phyloP scores from a whole-genome alignment of 2,113 vertebrate genomes.

The Tragelaphus imberbis region DNA sequence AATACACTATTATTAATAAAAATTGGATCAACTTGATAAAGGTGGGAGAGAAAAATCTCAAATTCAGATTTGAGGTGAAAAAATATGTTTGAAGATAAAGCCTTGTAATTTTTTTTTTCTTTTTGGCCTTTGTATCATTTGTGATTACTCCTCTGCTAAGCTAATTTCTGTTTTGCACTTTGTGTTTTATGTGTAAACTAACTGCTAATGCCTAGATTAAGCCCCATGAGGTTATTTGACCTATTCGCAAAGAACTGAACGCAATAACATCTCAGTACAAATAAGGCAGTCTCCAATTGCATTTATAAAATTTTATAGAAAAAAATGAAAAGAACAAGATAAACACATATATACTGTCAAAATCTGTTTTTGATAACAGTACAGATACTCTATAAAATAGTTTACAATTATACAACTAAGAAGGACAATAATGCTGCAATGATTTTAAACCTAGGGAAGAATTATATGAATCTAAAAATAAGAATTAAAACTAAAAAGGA shows the following conservation, averaged over 20 bases:
- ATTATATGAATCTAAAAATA: background rate
- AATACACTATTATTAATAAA: background rate
- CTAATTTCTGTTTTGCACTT: constrained; percentile 36
- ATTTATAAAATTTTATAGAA: background rate
- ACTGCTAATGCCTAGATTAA: background rate
- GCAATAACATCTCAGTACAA: background rate
- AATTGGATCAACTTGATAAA: background rate
- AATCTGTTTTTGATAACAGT: background rate
- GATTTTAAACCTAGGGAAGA: background rate
- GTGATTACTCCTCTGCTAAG: background rate
- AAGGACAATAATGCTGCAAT: background rate
- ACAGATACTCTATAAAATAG: background rate
- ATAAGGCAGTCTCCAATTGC: background rate
- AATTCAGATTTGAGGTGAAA: background rate
- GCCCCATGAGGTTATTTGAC: background rate
- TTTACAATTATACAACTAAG: background rate
- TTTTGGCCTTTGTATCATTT: background rate
- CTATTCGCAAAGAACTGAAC: constrained; percentile 12
- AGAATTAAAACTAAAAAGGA: background rate
- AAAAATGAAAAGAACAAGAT: background rate
- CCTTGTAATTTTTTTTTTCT: background rate
- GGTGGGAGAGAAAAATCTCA: background rate
- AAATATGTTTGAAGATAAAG: background rate
- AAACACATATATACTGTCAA: background rate
- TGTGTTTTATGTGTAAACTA: constrained; percentile 43